Evolutionary conservation across 1,140 invertebrate species (phyloP).

Genomic region (Galendromus occidentalis): DNA sequence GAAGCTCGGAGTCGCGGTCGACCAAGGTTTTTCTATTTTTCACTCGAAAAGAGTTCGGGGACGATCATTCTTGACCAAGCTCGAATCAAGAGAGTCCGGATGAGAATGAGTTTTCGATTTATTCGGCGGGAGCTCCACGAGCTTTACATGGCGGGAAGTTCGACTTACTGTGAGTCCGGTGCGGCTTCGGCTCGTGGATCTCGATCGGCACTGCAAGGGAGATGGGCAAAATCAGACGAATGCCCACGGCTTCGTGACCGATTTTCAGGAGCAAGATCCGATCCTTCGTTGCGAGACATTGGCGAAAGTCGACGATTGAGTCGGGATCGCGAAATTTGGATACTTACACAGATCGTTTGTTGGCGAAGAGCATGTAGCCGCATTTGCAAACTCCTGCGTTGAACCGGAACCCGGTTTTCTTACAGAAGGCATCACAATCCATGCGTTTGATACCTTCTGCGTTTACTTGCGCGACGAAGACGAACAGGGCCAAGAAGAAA

Average conservation of each 20-base stretch:
- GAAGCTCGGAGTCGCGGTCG: too few species aligned
- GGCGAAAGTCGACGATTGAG: too few species aligned
- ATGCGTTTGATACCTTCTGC: constrained; percentile 7
- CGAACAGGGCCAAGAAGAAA: neutral
- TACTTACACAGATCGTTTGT: constrained; percentile 9
- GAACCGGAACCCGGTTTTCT: constrained; percentile 10
- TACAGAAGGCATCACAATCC: constrained; percentile 6
- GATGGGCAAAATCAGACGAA: too few species aligned
- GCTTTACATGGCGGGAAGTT: neutral
- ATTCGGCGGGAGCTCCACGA: neutral
- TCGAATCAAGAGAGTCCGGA: neutral
- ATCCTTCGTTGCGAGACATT: too few species aligned
- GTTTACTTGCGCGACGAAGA: neutral
- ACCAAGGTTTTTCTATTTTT: too few species aligned
- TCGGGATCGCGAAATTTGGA: too few species aligned
- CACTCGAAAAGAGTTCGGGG: too few species aligned
- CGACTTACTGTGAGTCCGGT: constrained; percentile 1
- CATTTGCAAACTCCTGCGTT: constrained; percentile 5
- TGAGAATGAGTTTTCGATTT: neutral
- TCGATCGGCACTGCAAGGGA: neutral
- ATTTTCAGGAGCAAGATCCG: too few species aligned
- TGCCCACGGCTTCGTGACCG: too few species aligned
- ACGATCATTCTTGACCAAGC: neutral
- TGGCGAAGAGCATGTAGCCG: constrained; percentile 8
- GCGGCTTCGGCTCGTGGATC: neutral